Evolutionary conservation across 2,113 vertebrate species (phyloP), one percentile per base, ranked within the genome.

Genomic region (Neodon shergylaensis): DNA sequence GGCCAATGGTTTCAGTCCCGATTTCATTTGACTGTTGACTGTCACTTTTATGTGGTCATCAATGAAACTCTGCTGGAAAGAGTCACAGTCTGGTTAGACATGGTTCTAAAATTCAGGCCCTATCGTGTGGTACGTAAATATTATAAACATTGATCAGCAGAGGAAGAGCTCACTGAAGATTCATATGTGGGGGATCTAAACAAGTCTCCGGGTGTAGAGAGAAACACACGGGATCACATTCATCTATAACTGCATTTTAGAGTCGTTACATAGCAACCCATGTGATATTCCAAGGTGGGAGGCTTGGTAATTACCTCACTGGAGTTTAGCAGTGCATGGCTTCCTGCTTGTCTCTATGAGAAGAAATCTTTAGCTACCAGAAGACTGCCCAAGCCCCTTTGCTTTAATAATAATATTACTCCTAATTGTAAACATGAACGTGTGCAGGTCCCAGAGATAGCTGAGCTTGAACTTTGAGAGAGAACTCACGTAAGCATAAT

Each of bases 151-250:
- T 73, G 81, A 78, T 79, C 68, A 77, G 26, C 36, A 88, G 58
- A 88, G 33, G 21, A 17, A 82, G 89, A 52, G 1, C 58, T 89
- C 83, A 44, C 74, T 42, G 14, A 22, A 39, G 70, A 21, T 49
- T 87, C 65, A 84, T 42, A 66, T 76, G 44, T 22, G 84, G 58
- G 39, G 92, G 9, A 70, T 77, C 21, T 93, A 81, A 92, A 92
- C 42, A n/a, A 52, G 83, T 61, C 76, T 95, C 91, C 77, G 7
- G 39, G 96, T 82, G 63, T 24, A 86, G 12, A 88, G 88, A 94
- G 61, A n/a, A 87, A 92, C 70, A 73, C 21, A 88, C 66, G 90
- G 70, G 22, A 92, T 90, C 49, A 92, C 92, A 83, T 92, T 93
- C 90, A 94, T 65, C 54, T 93, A 44, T n/a, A 87, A 86, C 47